These are phyloP conservation scores for Spatula clypeata DNA, from an alignment of 2,797 vertebrate species.

Conservation along the genomic window DNA sequence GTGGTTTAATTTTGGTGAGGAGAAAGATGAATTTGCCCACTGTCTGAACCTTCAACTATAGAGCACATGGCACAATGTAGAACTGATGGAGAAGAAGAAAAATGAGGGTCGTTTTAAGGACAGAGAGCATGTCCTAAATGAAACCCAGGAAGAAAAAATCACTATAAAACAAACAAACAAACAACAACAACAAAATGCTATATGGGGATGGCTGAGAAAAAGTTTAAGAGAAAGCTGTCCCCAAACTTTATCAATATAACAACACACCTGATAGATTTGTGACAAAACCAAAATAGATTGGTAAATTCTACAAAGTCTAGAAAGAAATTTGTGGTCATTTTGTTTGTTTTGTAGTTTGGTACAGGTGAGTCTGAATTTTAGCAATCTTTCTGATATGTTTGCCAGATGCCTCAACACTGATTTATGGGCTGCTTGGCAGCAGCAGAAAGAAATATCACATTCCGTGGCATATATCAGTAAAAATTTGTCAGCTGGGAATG, in stretches of 20 bases:
- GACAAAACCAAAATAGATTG: background rate
- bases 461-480: background rate
- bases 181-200: background rate
- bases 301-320: background rate
- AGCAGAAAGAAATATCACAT: background rate
- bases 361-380: background rate
- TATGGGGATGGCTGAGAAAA: background rate
- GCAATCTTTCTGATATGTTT: conserved; percentile 12
- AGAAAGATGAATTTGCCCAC: background rate
- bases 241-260: background rate
- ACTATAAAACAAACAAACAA: background rate
- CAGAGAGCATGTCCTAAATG: background rate
- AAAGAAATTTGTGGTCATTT: background rate
- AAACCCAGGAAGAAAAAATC: background rate
- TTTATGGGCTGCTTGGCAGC: conserved; percentile 23
- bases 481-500: background rate
- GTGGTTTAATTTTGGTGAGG: background rate
- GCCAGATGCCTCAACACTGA: background rate
- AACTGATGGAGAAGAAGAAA: background rate
- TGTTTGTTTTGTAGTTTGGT: background rate
- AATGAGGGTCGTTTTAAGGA: background rate
- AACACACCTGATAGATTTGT: background rate
- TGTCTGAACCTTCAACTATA: background rate
- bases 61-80: background rate
- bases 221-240: background rate